phyloP scores from a whole-genome alignment of 2,888 invertebrate genomes.

The Cephus spinipes region DNA sequence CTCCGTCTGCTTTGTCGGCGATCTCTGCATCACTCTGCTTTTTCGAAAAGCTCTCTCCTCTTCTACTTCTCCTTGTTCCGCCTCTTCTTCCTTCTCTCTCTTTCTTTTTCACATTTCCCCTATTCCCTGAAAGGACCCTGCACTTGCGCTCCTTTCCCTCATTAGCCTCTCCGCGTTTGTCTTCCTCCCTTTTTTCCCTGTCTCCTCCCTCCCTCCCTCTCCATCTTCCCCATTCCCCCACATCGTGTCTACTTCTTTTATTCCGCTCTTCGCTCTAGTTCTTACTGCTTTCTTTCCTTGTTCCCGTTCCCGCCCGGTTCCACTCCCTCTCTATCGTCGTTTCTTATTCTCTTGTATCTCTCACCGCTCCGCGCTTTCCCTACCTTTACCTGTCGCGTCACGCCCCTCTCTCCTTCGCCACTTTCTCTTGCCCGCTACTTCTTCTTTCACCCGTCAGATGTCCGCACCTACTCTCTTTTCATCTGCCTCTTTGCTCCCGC shows the following conservation, averaged over 20 bases:
- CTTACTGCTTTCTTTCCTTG: no score
- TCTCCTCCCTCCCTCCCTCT: not conserved
- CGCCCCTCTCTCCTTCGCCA: no score
- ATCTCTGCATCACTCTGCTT: not conserved
- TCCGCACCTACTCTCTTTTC: no score
- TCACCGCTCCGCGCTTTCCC: no score
- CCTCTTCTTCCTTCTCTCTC: not conserved
- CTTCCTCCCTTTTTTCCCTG: not conserved
- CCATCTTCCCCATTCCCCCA: not conserved
- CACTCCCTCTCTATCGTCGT: no score
- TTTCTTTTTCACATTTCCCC: constrained; percentile 4
- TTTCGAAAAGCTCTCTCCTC: not conserved
- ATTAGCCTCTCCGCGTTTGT: not conserved
- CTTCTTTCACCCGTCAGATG: no score
- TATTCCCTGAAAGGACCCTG: not conserved
- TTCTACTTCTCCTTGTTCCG: not conserved
- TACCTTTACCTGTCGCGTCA: no score
- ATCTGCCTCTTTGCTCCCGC: no score
- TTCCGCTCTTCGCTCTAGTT: not conserved
- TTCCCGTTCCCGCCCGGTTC: no score
- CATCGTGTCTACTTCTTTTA: not conserved
- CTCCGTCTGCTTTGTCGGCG: no score
- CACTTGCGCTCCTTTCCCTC: not conserved
- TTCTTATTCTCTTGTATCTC: no score
- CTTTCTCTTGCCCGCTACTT: no score